A percentile compares a stretch with the other conserved stretches of the same genome.
Conservation (phyloP, 2,113 vertebrate species). For the Collichthys lucidus region DNA sequence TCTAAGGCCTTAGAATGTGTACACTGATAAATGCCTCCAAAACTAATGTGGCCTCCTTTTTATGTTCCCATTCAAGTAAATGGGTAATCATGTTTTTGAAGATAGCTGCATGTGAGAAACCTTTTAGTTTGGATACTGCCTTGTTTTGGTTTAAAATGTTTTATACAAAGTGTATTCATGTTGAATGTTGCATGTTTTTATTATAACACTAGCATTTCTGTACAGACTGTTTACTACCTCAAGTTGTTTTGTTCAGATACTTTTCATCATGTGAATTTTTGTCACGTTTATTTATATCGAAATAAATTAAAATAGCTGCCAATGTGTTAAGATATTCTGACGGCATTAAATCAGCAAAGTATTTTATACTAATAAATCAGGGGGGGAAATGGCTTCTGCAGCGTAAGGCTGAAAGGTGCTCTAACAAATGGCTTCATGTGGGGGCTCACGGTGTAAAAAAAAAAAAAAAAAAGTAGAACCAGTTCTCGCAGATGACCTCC, state of each 20-base stretch:
- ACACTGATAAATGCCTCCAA: background rate
- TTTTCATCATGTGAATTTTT: background rate
- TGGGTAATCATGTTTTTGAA: too few species aligned
- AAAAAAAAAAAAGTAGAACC: background rate
- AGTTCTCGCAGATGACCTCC: constrained; percentile 4
- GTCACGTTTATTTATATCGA: background rate
- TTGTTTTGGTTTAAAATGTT: background rate
- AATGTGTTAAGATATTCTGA: background rate
- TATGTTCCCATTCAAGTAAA: background rate
- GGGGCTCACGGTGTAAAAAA: background rate
- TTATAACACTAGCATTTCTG: constrained; percentile 14
- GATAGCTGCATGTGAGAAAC: background rate
- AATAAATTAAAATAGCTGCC: constrained; percentile 13
- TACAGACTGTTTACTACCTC: constrained; percentile 40
- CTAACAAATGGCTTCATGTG: constrained; percentile 26
- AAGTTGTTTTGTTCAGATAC: background rate
- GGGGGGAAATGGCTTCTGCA: background rate
- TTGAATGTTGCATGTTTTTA: constrained; percentile 1
- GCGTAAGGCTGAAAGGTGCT: background rate
- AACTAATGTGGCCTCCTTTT: background rate
- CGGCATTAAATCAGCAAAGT: background rate
- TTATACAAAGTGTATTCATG: constrained; percentile 13
- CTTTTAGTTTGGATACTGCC: background rate
- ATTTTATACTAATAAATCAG: background rate
- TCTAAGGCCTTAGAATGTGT: background rate